These are phyloP conservation scores for Punctoribates punctum DNA, from an alignment of 2,888 invertebrate genomes.

Conservation along the genomic window DNA sequence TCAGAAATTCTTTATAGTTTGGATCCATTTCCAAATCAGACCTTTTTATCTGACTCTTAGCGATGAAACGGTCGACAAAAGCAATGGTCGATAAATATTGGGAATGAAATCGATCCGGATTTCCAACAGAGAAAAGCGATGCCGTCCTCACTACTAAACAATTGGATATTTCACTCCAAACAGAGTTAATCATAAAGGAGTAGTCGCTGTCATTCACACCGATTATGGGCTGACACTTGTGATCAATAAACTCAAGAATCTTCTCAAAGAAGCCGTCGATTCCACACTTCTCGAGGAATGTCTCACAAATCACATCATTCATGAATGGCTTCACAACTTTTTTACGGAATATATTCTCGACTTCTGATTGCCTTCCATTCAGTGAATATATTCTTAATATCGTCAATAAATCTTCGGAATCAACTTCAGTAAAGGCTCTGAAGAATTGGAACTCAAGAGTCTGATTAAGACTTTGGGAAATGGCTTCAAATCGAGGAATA, in stretches of 20 bases:
- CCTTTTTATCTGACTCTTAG: not conserved
- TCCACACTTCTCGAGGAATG: conserved; percentile 61
- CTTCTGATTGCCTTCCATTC: conserved; percentile 65
- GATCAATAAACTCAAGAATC: conserved; percentile 67
- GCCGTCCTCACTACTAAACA: conserved; percentile 58
- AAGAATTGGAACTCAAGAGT: conserved; percentile 54
- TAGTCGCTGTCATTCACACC: conserved; percentile 49
- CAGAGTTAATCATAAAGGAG: conserved; percentile 72
- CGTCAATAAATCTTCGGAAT: conserved; percentile 52
- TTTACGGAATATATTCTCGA: conserved; percentile 67
- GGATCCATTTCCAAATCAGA: conserved; percentile 54
- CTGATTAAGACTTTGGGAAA: conserved; percentile 53
- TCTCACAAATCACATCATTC: conserved; percentile 59
- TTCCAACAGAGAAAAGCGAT: conserved; percentile 85
- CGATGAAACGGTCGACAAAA: conserved; percentile 65
- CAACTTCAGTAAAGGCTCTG: conserved; percentile 52
- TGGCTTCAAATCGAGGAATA: conserved; percentile 45
- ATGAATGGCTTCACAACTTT: conserved; percentile 67
- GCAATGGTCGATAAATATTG: conserved; percentile 73
- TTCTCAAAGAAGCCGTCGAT: conserved; percentile 68
- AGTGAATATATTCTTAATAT: conserved; percentile 62
- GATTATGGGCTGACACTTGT: conserved; percentile 52
- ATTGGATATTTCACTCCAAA: conserved; percentile 69
- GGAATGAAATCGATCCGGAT: conserved; percentile 78
- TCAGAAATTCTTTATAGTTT: conserved; percentile 70